A percentile compares a stretch with the other conserved stretches of the same genome.
These are phyloP conservation scores for Axinella damicornis DNA, from an alignment of 37 sponge, comb jelly and placozoan genomes.

Conservation along the genomic window DNA sequence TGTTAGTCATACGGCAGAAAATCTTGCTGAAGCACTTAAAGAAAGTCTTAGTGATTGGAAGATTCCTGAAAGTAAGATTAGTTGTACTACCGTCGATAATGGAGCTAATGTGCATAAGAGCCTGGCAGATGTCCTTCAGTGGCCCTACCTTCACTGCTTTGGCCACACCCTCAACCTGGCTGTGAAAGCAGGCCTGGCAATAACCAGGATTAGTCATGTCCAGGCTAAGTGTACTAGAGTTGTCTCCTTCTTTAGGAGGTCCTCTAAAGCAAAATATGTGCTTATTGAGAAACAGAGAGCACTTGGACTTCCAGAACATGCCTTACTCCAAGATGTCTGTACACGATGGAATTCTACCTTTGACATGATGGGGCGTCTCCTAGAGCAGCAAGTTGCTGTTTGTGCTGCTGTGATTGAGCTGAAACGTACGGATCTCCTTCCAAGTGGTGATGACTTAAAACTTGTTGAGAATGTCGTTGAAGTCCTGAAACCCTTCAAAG, in stretches of 20 bases:
- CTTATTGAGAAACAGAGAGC: not conserved
- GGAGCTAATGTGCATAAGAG: conserved; percentile 16
- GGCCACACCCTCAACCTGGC: conserved; percentile 27
- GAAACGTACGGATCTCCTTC: conserved; percentile 29
- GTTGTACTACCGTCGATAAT: conserved; percentile 21
- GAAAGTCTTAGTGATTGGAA: not conserved
- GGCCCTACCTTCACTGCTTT: conserved; percentile 17
- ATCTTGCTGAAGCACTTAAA: not conserved
- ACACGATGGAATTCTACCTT: conserved; percentile 45
- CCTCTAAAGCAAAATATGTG: not conserved
- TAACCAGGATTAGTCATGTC: not conserved
- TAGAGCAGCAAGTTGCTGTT: conserved; percentile 9
- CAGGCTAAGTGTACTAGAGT: conserved; percentile 1
- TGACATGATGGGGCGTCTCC: conserved; percentile 18
- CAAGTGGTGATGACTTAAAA: conserved; percentile 18
- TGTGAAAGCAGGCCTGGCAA: conserved; percentile 22
- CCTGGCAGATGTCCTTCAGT: conserved; percentile 3
- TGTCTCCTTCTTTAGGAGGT: conserved; percentile 18
- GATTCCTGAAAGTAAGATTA: not conserved
- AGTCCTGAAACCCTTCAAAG: conserved; percentile 35
- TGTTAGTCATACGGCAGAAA: too few species aligned
- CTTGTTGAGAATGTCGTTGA: conserved; percentile 2
- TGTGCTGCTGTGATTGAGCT: conserved; percentile 17
- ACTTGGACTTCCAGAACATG: conserved; percentile 8
- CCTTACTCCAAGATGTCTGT: conserved; percentile 14